Percentiles rank a stretch among this genome's conserved stretches.
Evolutionary conservation across 2,888 invertebrate genomes (phyloP).

Genomic region (Eupithecia subfuscata): DNA sequence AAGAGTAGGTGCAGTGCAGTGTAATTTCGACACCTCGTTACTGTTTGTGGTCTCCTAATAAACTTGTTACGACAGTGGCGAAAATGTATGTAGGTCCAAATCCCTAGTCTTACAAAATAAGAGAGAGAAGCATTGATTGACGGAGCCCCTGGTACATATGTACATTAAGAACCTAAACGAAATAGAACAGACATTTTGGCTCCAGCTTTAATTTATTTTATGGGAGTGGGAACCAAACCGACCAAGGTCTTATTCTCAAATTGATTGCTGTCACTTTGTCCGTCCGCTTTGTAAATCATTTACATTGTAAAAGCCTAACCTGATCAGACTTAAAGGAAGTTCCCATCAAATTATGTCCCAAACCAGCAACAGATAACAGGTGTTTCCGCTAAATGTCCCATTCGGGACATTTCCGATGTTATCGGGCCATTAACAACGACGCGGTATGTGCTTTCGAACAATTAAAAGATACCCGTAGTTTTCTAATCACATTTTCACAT

Average conservation of each 20-base stretch:
- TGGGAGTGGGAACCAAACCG: not conserved
- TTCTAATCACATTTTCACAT: slow-evolving; percentile 63
- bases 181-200: not conserved
- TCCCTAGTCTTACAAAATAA: not conserved
- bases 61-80: not conserved
- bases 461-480: slow-evolving; percentile 65
- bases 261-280: not conserved
- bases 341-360: slow-evolving; percentile 27
- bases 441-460: slow-evolving; percentile 74
- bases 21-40: slow-evolving; percentile 12
- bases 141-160: not conserved
- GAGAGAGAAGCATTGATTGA: not conserved
- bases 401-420: slow-evolving; percentile 26
- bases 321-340: not conserved
- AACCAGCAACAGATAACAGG: slow-evolving; percentile 18
- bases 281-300: not conserved
- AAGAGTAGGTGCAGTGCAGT: not conserved
- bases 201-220: not conserved
- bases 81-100: not conserved
- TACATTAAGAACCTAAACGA: not conserved
- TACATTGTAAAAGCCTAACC: not conserved
- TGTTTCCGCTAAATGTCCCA: slow-evolving; percentile 36
- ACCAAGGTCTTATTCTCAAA: not conserved
- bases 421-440: slow-evolving; percentile 42
- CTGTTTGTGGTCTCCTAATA: not conserved